phyloP scores from a whole-genome alignment of 1,140 invertebrate species.

The Papilio xuthus region DNA sequence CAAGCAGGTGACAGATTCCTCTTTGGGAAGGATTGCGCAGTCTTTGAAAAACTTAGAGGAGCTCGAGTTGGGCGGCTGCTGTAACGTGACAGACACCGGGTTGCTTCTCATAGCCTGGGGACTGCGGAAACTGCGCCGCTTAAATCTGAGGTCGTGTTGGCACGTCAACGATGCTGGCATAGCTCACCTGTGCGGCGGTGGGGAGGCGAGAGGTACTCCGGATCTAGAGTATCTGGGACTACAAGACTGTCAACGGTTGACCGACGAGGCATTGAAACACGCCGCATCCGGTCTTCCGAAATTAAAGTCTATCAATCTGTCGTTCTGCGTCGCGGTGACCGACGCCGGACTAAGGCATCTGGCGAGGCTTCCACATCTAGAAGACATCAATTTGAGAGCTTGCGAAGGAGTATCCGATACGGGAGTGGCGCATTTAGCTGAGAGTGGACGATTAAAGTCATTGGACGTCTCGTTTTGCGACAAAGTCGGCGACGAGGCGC shows the following conservation, averaged over 20 bases:
- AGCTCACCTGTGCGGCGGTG: slow-evolving; percentile 90
- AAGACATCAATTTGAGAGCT: slow-evolving; percentile 94
- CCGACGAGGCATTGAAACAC: slow-evolving; percentile 94
- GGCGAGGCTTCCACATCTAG: slow-evolving; percentile 90
- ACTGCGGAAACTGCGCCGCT: slow-evolving; percentile 89
- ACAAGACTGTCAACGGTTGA: slow-evolving; percentile 96
- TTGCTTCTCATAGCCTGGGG: slow-evolving; percentile 93
- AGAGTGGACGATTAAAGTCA: slow-evolving; percentile 90
- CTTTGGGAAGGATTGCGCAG: slow-evolving; percentile 91
- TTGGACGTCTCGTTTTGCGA: slow-evolving; percentile 98
- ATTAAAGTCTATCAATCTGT: slow-evolving; percentile 92
- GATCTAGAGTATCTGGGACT: slow-evolving; percentile 92
- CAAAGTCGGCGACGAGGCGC: slow-evolving; percentile 94
- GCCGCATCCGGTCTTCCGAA: slow-evolving; percentile 90
- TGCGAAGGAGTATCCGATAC: slow-evolving; percentile 97
- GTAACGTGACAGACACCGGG: slow-evolving; percentile 93
- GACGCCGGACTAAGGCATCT: slow-evolving; percentile 95
- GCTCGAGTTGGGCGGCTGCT: slow-evolving; percentile 94
- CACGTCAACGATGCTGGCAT: slow-evolving; percentile 95
- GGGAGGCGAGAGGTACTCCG: slow-evolving; percentile 86
- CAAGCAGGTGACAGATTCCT: slow-evolving; percentile 96
- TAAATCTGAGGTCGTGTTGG: slow-evolving; percentile 96
- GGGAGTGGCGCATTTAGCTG: slow-evolving; percentile 94
- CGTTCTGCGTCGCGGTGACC: slow-evolving; percentile 96
- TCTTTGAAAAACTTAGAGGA: slow-evolving; percentile 93